Evolutionary conservation across 1,140 invertebrate species (phyloP).

Genomic region (Uloborus diversus): DNA sequence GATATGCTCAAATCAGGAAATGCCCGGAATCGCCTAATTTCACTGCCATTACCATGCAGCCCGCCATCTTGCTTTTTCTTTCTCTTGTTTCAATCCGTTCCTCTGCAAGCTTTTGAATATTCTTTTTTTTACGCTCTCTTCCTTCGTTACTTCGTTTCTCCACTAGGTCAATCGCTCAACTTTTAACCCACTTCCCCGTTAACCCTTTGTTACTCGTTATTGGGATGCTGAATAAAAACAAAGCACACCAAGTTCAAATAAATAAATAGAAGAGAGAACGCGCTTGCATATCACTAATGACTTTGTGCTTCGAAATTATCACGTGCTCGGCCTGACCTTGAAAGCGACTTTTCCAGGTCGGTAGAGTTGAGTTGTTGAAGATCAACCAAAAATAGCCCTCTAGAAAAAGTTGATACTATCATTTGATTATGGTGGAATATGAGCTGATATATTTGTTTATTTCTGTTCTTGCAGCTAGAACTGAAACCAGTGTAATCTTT

Average conservation of each 20-base stretch:
- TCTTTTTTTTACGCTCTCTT: slow-evolving; percentile 1
- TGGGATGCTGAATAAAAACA: slow-evolving; percentile 20
- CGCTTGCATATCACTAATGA: not conserved
- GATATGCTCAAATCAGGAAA: not conserved
- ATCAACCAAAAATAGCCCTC: slow-evolving; percentile 27
- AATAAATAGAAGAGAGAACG: slow-evolving; percentile 1
- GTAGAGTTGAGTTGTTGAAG: slow-evolving; percentile 31
- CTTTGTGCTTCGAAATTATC: not conserved
- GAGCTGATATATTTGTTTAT: too few relatives aligned
- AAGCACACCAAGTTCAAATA: slow-evolving; percentile 9
- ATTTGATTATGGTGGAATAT: too few relatives aligned
- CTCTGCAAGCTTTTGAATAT: not conserved
- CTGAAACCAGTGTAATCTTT: too few relatives aligned
- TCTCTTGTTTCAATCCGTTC: not conserved
- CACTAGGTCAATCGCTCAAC: slow-evolving; percentile 52
- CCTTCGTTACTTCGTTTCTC: slow-evolving; percentile 1
- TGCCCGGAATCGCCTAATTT: slow-evolving; percentile 15
- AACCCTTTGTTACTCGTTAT: slow-evolving; percentile 39
- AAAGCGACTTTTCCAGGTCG: slow-evolving; percentile 45
- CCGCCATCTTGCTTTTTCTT: slow-evolving; percentile 3
- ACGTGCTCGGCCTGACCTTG: slow-evolving; percentile 50
- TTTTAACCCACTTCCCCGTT: slow-evolving; percentile 51
- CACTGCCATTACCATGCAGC: slow-evolving; percentile 23
- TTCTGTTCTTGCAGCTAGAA: too few relatives aligned
- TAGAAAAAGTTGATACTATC: slow-evolving; percentile 40